A percentile compares a stretch with the other conserved stretches of the same genome.
Conservation (phyloP, 2,113 vertebrate genomes). For the Tichodroma muraria region DNA sequence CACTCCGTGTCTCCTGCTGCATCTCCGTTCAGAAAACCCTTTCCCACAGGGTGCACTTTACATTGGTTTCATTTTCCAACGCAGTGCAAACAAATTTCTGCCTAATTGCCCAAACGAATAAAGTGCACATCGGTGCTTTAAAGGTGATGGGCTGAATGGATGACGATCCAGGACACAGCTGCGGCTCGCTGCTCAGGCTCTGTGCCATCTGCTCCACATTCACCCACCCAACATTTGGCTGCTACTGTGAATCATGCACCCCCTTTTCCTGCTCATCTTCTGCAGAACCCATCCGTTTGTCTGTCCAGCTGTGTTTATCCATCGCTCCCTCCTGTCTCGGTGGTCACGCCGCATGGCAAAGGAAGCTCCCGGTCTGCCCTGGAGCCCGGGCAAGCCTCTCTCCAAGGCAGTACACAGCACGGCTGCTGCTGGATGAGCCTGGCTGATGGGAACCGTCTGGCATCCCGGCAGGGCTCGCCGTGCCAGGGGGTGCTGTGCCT, state of each 20-base stretch:
- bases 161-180: conserved; percentile 82
- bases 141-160: conserved; percentile 82
- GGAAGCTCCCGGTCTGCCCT: background rate
- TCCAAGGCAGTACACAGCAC: background rate
- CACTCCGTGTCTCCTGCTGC: background rate
- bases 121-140: conserved; percentile 80
- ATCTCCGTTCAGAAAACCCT: conserved; percentile 45
- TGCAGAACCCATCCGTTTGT: background rate
- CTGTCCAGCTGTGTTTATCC: background rate
- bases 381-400: background rate
- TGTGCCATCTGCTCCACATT: conserved; percentile 79
- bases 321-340: background rate
- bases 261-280: background rate
- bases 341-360: background rate
- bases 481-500: background rate
- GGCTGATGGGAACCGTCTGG: background rate
- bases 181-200: conserved; percentile 79
- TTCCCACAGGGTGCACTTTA: conserved; percentile 71
- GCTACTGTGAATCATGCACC: background rate
- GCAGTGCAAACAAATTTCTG: conserved; percentile 87
- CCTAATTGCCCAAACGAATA: conserved; percentile 91
- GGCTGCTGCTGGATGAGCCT: background rate
- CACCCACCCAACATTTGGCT: background rate
- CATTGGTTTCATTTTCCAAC: conserved; percentile 68
- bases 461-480: fast-evolving